Evolutionary conservation across 2,113 vertebrate species (phyloP), one percentile per base, ranked within the genome.

Genomic region (Podiceps cristatus): DNA sequence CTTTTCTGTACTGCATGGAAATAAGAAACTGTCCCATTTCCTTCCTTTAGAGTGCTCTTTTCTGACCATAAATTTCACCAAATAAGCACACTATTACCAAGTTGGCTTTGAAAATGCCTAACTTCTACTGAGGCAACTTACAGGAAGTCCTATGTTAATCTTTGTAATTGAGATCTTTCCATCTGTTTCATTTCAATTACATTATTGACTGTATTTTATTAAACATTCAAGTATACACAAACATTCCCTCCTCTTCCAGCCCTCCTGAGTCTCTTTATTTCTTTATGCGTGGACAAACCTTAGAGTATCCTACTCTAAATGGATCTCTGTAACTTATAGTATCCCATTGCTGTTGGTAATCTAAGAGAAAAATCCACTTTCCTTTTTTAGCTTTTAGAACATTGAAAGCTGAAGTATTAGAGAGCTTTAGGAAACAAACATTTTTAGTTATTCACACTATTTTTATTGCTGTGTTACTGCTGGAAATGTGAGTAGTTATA

Each of bases 21-120:
- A 77, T 52, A 85, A 85, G 56, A 87, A 93, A 56, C 16, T 27
- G 31, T 16, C 18, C n/a, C 18, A 4, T 82, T 79, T 86, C 17
- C 35, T 90, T 90, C 74, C 49, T 92, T 77, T 69, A 28, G 29
- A 58, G 16, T 77, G 45, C 62, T 88, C 22, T 45, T 95, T 96
- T 92, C 58, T 88, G 74, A 60, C 40, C 31, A 62, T 86, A 74
- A 66, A 71, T 95, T 52, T 90, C 62, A 83, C 58, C 67, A 66
- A 79, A 80, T 73, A 67, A 63, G 7, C 13, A 20, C 15, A 45
- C 17, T 42, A 3, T 79, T 82, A 11, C 56, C 52, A 90, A 50
- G 7, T 2, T 69, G 40, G 33, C 49, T 76, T 93, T 90, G 59
- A 77, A 90, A 92, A 92, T 47, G 13, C 28, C 50, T 49, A 18